phyloP scores from a whole-genome alignment of 1,140 invertebrate genomes.

The Geopemphigus sp. region DNA sequence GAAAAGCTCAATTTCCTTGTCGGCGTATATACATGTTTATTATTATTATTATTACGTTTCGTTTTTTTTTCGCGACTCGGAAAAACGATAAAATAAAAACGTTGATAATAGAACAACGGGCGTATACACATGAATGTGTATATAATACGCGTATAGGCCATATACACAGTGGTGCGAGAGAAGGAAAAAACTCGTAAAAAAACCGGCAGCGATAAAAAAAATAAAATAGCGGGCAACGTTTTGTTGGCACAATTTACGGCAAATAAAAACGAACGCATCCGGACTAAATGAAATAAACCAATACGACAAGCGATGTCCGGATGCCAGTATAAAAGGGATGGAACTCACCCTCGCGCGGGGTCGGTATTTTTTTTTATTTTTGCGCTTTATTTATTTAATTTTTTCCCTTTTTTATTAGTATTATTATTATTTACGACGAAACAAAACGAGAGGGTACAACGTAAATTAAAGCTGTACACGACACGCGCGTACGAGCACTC shows the following conservation, averaged over 20 bases:
- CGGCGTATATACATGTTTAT: conserved; percentile 6
- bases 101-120: conserved; percentile 46
- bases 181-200: conserved; percentile 26
- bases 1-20: conserved; percentile 46
- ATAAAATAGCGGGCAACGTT: conserved; percentile 34
- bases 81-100: conserved; percentile 49
- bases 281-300: conserved; percentile 48
- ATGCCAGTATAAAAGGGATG: conserved; percentile 43
- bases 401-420: background rate
- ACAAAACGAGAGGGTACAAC: conserved; percentile 21
- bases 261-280: conserved; percentile 49
- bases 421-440: conserved; percentile 24
- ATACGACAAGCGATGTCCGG: conserved; percentile 49
- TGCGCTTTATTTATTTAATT: conserved; percentile 32
- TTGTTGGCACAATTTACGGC: conserved; percentile 49
- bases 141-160: background rate
- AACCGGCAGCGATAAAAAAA: conserved; percentile 2
- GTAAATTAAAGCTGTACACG: background rate
- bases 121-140: conserved; percentile 4
- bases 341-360: conserved; percentile 30
- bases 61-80: conserved; percentile 42
- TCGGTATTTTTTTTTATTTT: background rate
- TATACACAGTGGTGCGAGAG: background rate
- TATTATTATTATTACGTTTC: conserved; percentile 26
- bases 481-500: background rate